Evolutionary conservation across 2,113 vertebrate genomes (phyloP).

Genomic region (Amphilophus citrinellus): DNA sequence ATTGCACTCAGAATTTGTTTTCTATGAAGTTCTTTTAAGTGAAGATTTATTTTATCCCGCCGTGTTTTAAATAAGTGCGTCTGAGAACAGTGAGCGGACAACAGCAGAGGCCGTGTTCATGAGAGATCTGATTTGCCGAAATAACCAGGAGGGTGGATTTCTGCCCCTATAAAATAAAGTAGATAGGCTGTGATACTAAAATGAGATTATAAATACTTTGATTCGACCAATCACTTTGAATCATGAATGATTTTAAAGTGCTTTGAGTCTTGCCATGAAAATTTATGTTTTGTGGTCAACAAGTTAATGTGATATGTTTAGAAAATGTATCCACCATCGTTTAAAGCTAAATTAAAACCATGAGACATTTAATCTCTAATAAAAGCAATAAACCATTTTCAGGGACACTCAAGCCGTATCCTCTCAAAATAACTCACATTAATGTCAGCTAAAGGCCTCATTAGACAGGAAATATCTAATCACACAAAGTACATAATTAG

Average conservation of each 20-base stretch:
- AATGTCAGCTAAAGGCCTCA: slow-evolving; percentile 20
- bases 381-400: slow-evolving; percentile 19
- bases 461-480: slow-evolving; percentile 35
- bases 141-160: not conserved
- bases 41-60: not conserved
- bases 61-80: not conserved
- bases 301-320: not conserved
- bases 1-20: not conserved
- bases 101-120: not conserved
- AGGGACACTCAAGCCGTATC: slow-evolving; percentile 9
- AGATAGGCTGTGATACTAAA: not conserved
- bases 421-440: slow-evolving; percentile 16
- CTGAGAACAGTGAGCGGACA: not conserved
- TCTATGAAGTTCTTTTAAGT: not conserved
- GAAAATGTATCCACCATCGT: not conserved
- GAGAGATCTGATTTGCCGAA: not conserved
- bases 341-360: not conserved
- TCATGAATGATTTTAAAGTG: not conserved
- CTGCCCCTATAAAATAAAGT: not conserved
- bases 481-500: slow-evolving; percentile 33
- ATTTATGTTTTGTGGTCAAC: not conserved
- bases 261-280: not conserved
- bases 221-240: not conserved
- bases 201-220: not conserved
- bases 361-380: slow-evolving; percentile 6